A percentile compares a stretch with the other conserved stretches of the same genome.
Evolutionary conservation across 1,140 invertebrate species (phyloP).

Genomic region (Pogonomyrmex californicus): DNA sequence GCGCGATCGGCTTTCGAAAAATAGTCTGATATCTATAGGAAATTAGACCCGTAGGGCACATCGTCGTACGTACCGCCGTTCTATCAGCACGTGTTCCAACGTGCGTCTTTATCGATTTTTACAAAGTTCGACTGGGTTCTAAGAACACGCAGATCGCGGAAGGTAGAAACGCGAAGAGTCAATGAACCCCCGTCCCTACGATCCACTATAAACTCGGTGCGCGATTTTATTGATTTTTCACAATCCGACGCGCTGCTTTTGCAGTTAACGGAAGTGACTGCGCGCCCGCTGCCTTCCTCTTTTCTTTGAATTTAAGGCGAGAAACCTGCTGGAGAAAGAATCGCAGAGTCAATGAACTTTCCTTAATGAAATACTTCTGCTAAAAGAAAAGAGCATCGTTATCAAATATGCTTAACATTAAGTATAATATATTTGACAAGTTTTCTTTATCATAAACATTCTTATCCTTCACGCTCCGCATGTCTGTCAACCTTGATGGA

Average conservation of each 20-base stretch:
- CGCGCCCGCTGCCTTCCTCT: slow-evolving; percentile 5
- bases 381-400: neutral
- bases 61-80: neutral
- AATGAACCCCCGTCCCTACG: slow-evolving; percentile 38
- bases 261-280: slow-evolving; percentile 62
- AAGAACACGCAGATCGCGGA: slow-evolving; percentile 45
- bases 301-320: slow-evolving; percentile 53
- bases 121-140: slow-evolving; percentile 48
- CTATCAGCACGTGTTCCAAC: neutral
- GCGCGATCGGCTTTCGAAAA: neutral
- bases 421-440: neutral
- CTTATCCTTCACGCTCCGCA: neutral
- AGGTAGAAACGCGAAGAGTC: slow-evolving; percentile 38
- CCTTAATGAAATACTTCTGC: neutral
- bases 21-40: slow-evolving; percentile 8
- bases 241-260: slow-evolving; percentile 58
- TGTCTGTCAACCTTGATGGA: neutral
- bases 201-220: slow-evolving; percentile 48
- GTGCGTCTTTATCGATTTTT: slow-evolving; percentile 33
- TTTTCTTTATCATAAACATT: neutral
- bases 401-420: neutral
- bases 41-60: neutral
- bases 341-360: neutral
- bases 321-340: slow-evolving; percentile 7
- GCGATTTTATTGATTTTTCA: slow-evolving; percentile 65